Percentiles rank a stretch among this genome's conserved stretches.
These are phyloP conservation scores for Crocallis elinguaria DNA, from an alignment of 2,888 invertebrate genomes.

Conservation along the genomic window DNA sequence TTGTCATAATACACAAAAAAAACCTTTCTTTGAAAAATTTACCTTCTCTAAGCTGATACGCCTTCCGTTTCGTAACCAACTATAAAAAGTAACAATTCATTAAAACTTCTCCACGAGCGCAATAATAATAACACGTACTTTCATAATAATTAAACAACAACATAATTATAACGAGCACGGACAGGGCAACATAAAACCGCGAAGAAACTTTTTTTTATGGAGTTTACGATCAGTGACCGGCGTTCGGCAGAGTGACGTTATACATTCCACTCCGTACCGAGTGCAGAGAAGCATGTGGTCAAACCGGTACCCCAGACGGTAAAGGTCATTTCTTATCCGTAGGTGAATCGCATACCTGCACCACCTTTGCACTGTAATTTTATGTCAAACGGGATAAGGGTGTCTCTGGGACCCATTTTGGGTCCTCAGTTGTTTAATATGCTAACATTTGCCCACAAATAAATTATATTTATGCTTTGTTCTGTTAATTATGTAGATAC, in stretches of 20 bases:
- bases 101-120: slow-evolving; percentile 19
- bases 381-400: slow-evolving; percentile 30
- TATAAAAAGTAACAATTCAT: slow-evolving; percentile 16
- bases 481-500: slow-evolving; percentile 12
- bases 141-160: slow-evolving; percentile 32
- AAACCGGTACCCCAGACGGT: slow-evolving; percentile 69
- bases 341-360: slow-evolving; percentile 67
- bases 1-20: not conserved
- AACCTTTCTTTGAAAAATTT: not conserved
- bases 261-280: slow-evolving; percentile 60
- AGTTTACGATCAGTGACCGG: slow-evolving; percentile 51
- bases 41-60: slow-evolving; percentile 1
- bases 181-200: slow-evolving; percentile 28
- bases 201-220: slow-evolving; percentile 46
- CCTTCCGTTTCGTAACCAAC: slow-evolving; percentile 22
- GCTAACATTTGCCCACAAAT: not conserved
- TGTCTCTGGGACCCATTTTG: slow-evolving; percentile 21
- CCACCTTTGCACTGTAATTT: slow-evolving; percentile 39
- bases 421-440: slow-evolving; percentile 18
- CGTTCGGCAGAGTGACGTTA: slow-evolving; percentile 48
- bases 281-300: slow-evolving; percentile 70
- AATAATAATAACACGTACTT: slow-evolving; percentile 26
- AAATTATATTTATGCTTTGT: not conserved
- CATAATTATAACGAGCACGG: slow-evolving; percentile 28
- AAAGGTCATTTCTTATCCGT: slow-evolving; percentile 76